Evolutionary conservation across 2,797 vertebrate species (phyloP).

Genomic region (Allobates femoralis): DNA sequence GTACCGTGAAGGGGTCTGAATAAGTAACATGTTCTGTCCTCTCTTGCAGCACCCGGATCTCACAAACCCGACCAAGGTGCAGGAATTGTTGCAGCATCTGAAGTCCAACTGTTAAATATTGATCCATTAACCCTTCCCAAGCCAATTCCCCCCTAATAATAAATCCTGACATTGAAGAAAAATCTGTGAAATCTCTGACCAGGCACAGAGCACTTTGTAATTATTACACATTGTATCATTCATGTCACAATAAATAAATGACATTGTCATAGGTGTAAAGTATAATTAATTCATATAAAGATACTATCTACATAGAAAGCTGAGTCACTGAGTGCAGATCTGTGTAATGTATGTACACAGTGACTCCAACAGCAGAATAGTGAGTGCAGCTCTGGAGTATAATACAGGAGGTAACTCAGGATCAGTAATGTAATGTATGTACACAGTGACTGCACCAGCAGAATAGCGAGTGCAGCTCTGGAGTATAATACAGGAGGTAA

Average conservation of each 20-base stretch:
- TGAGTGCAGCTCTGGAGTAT: no score
- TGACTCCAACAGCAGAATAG: no score
- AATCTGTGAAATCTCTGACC: neutral
- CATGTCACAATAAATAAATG: no score
- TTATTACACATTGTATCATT: neutral
- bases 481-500: no score
- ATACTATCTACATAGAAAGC: neutral
- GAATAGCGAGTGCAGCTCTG: no score
- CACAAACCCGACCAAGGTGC: constrained; percentile 11
- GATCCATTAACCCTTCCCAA: neutral
- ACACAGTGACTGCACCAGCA: no score
- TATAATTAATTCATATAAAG: neutral
- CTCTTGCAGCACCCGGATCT: constrained; percentile 43
- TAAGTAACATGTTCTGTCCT: neutral
- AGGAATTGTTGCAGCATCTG: constrained; percentile 13
- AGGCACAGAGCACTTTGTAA: neutral
- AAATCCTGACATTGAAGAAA: neutral
- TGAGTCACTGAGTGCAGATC: neutral
- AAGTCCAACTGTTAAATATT: neutral
- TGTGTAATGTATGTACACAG: no score
- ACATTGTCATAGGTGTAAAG: neutral
- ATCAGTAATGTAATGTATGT: no score
- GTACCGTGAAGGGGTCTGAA: no score
- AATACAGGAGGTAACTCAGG: no score
- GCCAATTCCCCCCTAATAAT: neutral